Conservation (phyloP, 2,888 invertebrate species). For the Leptopilina drosophilae region DNA sequence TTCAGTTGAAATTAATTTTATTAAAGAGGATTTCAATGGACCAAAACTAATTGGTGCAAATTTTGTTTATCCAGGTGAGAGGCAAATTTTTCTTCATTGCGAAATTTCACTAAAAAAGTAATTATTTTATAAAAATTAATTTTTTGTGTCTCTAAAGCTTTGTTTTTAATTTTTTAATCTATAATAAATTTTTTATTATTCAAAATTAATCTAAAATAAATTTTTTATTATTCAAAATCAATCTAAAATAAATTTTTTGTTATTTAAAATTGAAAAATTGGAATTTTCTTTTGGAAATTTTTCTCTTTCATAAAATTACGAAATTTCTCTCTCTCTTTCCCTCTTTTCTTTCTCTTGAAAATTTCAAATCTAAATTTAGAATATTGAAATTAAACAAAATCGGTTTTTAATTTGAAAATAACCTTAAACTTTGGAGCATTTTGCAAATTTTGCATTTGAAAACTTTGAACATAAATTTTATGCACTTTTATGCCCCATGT, state of each 20-base stretch:
- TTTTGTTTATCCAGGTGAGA: constrained; percentile 29
- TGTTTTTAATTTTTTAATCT: too few species aligned
- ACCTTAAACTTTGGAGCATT: constrained; percentile 23
- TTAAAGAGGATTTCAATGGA: not conserved
- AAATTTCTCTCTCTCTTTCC: not conserved
- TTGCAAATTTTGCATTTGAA: not conserved
- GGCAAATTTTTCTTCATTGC: not conserved
- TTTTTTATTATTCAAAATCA: too few species aligned
- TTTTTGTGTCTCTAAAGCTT: too few species aligned
- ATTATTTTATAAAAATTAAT: too few species aligned
- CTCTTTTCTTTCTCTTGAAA: not conserved
- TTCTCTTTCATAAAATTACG: not conserved
- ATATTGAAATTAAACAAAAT: constrained; percentile 3
- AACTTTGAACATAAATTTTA: constrained; percentile 31
- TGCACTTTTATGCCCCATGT: constrained; percentile 24
- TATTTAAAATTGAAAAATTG: too few species aligned
- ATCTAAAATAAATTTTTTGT: too few species aligned
- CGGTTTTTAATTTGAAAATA: constrained; percentile 11
- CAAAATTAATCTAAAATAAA: too few species aligned
- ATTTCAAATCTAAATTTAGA: not conserved
- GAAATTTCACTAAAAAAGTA: too few species aligned
- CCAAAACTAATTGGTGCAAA: not conserved
- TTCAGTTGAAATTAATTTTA: too few species aligned
- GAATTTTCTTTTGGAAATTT: not conserved
- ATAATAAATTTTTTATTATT: too few species aligned